Percentiles rank a stretch among this genome's conserved stretches.
phyloP scores from a whole-genome alignment of 2,888 invertebrate species.

The Steinernema scapterisci region DNA sequence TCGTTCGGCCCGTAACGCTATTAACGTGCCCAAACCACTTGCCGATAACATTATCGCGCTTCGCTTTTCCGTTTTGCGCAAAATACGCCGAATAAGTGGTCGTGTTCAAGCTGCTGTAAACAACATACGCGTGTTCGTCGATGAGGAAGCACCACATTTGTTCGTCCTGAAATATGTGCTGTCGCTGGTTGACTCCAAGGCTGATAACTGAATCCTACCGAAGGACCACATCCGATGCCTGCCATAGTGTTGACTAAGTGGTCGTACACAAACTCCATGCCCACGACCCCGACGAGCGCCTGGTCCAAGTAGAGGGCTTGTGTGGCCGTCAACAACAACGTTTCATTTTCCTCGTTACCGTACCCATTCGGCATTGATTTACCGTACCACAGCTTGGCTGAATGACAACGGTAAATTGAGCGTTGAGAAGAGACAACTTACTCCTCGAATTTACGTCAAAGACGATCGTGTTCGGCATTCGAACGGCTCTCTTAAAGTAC shows the following conservation, averaged over 20 bases:
- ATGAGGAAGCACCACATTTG: constrained; percentile 60
- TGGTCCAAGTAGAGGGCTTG: constrained; percentile 59
- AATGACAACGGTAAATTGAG: constrained; percentile 29
- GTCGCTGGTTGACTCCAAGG: background rate
- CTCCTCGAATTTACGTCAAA: constrained; percentile 61
- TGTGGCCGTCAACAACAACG: constrained; percentile 60
- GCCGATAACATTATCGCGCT: constrained; percentile 43
- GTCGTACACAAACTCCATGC: constrained; percentile 65
- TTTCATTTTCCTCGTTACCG: constrained; percentile 59
- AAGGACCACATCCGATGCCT: constrained; percentile 56
- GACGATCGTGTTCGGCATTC: constrained; percentile 60
- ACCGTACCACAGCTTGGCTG: constrained; percentile 62
- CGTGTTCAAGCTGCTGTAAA: constrained; percentile 58
- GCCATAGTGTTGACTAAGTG: constrained; percentile 54
- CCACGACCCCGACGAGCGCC: constrained; percentile 64
- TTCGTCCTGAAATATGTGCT: constrained; percentile 41
- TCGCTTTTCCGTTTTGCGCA: constrained; percentile 34
- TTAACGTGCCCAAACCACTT: constrained; percentile 62
- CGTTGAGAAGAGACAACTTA: constrained; percentile 35
- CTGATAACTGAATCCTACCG: constrained; percentile 39
- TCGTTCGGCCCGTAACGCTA: constrained; percentile 62
- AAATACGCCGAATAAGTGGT: constrained; percentile 48
- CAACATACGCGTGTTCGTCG: constrained; percentile 65
- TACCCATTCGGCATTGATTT: constrained; percentile 45
- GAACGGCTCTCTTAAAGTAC: constrained; percentile 64